A percentile compares a stretch with the other conserved stretches of the same genome.
phyloP scores from a whole-genome alignment of 2,888 invertebrate genomes.

The Erebia epiphron region DNA sequence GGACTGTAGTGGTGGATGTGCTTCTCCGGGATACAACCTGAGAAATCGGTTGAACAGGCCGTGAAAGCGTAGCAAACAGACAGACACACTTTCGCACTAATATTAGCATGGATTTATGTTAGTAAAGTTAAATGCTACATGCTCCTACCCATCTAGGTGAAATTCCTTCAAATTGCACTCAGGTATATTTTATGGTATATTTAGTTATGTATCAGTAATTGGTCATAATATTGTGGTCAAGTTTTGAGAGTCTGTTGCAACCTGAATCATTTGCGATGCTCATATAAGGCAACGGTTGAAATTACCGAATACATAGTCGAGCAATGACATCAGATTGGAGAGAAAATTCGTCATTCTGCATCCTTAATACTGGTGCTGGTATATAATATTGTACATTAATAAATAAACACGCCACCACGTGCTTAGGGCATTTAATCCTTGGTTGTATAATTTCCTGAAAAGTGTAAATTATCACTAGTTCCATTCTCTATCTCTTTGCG shows the following conservation, averaged over 20 bases:
- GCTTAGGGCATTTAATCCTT: too few species aligned
- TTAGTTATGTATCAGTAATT: background rate
- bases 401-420: too few species aligned
- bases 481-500: too few species aligned
- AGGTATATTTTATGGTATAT: too few species aligned
- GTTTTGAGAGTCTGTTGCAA: constrained; percentile 3
- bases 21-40: too few species aligned
- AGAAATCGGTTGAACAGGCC: too few species aligned
- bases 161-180: background rate
- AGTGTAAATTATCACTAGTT: background rate
- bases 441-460: background rate
- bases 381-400: background rate
- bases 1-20: too few species aligned
- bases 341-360: constrained; percentile 5
- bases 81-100: too few species aligned
- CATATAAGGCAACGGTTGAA: constrained; percentile 7
- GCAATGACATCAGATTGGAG: constrained; percentile 11
- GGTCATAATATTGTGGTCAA: constrained; percentile 4
- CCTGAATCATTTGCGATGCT: constrained; percentile 6
- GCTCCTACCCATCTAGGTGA: too few species aligned
- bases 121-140: too few species aligned
- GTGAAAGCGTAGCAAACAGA: too few species aligned
- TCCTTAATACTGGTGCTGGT: background rate
- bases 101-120: too few species aligned
- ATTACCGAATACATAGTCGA: constrained; percentile 10